A percentile compares a stretch with the other conserved stretches of the same genome.
Conservation (phyloP, 2,797 vertebrate genomes). For the Lithobates pipiens region DNA sequence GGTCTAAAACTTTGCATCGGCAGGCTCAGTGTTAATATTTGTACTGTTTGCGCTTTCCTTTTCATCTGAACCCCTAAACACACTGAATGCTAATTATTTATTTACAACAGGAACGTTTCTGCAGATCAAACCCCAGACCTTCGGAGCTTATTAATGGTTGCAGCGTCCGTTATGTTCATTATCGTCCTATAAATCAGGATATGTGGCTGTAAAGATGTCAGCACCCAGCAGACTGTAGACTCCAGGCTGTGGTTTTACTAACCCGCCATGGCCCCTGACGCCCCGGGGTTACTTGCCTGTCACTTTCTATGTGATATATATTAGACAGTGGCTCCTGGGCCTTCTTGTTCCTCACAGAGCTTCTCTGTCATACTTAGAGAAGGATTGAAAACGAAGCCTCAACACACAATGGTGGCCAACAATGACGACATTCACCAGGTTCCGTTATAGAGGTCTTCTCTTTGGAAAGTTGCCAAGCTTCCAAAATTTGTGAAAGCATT, state of each 20-base stretch:
- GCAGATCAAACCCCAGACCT: background rate
- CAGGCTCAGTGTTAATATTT: no score
- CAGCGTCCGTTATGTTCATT: background rate
- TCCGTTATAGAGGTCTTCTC: no score
- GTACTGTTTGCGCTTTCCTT: background rate
- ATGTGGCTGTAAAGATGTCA: slow-evolving; percentile 6
- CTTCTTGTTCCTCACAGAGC: background rate
- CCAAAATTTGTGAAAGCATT: no score
- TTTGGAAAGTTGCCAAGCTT: no score
- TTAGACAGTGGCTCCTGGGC: background rate
- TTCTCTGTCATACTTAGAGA: background rate
- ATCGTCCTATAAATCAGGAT: slow-evolving; percentile 13
- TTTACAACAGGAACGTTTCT: background rate
- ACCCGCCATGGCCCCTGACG: background rate
- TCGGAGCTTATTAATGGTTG: background rate
- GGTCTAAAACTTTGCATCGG: no score
- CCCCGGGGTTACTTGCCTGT: background rate
- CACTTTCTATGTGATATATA: background rate
- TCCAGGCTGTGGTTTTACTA: background rate
- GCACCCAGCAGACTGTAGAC: slow-evolving; percentile 11
- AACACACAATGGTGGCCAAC: background rate
- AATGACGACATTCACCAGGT: no score
- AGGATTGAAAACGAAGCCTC: background rate
- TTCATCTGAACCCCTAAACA: background rate
- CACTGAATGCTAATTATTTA: background rate